A percentile compares a stretch with the other conserved stretches of the same genome.
phyloP scores from a whole-genome alignment of 2,113 vertebrate species.

The Spea multiplicata region DNA sequence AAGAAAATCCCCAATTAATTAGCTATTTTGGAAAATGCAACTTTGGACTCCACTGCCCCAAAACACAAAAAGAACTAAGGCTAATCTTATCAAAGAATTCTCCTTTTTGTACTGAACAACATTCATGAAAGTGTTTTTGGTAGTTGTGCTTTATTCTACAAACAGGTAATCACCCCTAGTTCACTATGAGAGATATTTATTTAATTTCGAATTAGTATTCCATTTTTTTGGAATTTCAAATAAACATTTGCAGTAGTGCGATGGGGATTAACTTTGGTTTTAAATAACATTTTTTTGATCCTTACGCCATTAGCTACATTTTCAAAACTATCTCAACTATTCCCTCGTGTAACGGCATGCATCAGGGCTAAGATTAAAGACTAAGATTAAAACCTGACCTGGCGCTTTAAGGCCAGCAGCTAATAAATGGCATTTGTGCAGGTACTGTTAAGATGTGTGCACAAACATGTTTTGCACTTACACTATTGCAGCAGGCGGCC shows the following conservation, averaged over 20 bases:
- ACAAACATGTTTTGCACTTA: too few relatives aligned
- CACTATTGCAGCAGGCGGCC: too few relatives aligned
- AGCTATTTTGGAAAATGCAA: constrained; percentile 63
- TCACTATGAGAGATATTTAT: constrained; percentile 52
- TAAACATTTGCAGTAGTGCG: constrained; percentile 19
- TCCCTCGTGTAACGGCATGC: too few relatives aligned
- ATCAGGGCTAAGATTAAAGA: too few relatives aligned
- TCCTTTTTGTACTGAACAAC: constrained; percentile 52
- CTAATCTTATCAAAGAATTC: constrained; percentile 53
- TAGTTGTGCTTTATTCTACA: constrained; percentile 56
- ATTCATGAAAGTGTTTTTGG: constrained; percentile 51
- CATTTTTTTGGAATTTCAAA: constrained; percentile 59
- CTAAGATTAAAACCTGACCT: too few relatives aligned
- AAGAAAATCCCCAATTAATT: constrained; percentile 66
- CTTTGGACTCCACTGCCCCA: constrained; percentile 48
- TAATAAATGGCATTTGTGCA: too few relatives aligned
- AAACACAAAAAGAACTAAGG: constrained; percentile 59
- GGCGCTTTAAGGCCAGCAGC: too few relatives aligned
- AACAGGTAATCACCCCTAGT: constrained; percentile 60
- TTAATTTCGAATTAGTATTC: constrained; percentile 41
- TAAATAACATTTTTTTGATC: too few relatives aligned
- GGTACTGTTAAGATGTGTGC: too few relatives aligned
- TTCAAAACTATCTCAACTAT: too few relatives aligned
- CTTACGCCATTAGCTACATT: too few relatives aligned
- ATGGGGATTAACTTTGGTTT: too few relatives aligned